phyloP scores from a whole-genome alignment of 2,888 invertebrate genomes.

The Limnephilus lunatus region DNA sequence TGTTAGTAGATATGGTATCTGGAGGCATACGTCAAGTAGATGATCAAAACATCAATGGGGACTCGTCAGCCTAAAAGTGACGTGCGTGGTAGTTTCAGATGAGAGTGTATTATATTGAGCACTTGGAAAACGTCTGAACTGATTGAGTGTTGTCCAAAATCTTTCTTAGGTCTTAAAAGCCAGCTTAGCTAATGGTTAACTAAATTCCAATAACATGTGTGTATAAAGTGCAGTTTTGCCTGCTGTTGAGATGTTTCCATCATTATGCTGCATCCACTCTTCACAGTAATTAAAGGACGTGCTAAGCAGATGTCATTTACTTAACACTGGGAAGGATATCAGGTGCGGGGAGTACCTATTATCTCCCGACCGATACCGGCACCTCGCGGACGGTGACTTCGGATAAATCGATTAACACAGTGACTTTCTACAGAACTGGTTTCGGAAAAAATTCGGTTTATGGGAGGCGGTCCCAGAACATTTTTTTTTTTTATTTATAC shows the following conservation, averaged over 20 bases:
- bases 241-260: background rate
- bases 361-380: conserved; percentile 10
- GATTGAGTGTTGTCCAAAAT: background rate
- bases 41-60: conserved; percentile 18
- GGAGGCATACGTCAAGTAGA: conserved; percentile 20
- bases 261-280: background rate
- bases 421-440: conserved; percentile 58
- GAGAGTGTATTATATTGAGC: background rate
- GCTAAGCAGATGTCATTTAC: conserved; percentile 49
- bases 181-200: background rate
- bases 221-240: background rate
- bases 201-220: background rate
- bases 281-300: conserved; percentile 6
- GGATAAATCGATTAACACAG: conserved; percentile 56
- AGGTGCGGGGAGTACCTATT: background rate
- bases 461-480: no score
- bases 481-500: no score
- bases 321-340: conserved; percentile 31
- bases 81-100: background rate
- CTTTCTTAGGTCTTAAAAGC: background rate
- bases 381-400: conserved; percentile 44
- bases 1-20: background rate
- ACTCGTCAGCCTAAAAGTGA: background rate
- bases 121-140: background rate
- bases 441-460: no score